phyloP scores from a whole-genome alignment of 2,113 vertebrate species.

The Chlorodrepanis virens region DNA sequence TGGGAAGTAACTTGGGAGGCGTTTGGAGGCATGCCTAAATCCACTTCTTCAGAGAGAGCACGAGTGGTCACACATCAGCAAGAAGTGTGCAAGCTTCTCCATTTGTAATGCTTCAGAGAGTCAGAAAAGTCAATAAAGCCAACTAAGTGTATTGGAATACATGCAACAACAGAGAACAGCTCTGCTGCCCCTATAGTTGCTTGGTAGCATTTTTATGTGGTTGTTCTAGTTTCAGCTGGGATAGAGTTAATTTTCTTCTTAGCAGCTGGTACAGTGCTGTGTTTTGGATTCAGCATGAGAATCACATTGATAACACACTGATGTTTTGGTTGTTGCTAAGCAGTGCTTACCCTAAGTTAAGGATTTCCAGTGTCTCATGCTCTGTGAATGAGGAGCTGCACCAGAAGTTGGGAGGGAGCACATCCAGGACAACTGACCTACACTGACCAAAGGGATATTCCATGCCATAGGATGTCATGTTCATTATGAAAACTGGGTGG shows the following conservation, averaged over 20 bases:
- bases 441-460: neutral
- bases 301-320: neutral
- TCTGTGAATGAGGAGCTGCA: neutral
- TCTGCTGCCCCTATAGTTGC: neutral
- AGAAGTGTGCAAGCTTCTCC: neutral
- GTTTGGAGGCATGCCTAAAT: neutral
- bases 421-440: neutral
- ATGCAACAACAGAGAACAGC: neutral
- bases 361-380: neutral
- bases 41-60: neutral
- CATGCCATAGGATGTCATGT: neutral
- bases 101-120: neutral
- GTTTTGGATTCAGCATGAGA: neutral
- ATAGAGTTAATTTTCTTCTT: neutral
- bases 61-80: neutral
- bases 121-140: neutral
- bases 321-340: neutral
- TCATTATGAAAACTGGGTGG: neutral
- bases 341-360: neutral
- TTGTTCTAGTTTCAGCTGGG: neutral
- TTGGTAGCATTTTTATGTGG: neutral
- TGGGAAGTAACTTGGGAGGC: neutral
- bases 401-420: neutral
- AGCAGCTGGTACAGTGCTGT: neutral
- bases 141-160: neutral